Conservation (phyloP, 2,797 vertebrate genomes). For the Danio choprae region DNA sequence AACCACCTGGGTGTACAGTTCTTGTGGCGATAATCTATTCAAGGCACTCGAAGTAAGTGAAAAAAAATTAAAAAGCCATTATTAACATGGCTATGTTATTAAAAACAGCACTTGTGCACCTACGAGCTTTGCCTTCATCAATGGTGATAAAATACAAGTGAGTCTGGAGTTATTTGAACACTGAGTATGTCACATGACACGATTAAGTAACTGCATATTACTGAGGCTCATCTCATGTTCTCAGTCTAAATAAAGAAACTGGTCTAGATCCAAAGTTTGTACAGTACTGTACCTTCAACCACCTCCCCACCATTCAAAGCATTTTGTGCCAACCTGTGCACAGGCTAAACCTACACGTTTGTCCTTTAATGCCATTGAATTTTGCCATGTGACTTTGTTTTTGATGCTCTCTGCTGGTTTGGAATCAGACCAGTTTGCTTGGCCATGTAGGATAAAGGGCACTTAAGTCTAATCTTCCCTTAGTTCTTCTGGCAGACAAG, state of each 20-base stretch:
- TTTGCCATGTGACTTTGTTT: background rate
- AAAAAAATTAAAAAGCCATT: no score
- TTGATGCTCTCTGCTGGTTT: conserved; percentile 4
- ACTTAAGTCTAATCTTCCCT: conserved; percentile 23
- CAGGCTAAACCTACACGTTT: background rate
- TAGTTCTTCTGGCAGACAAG: conserved; percentile 75
- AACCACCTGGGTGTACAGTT: no score
- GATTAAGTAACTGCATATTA: background rate
- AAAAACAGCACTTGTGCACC: no score
- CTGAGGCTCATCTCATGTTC: background rate
- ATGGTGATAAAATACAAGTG: no score
- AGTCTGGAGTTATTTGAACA: no score
- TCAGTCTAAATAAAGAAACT: conserved; percentile 31
- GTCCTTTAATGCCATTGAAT: background rate
- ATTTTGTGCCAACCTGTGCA: no score
- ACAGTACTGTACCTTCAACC: conserved; percentile 2
- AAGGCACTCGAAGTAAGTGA: no score
- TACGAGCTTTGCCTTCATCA: background rate
- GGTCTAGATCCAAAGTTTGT: background rate
- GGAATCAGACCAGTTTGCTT: background rate
- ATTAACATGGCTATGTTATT: no score
- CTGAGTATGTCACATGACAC: no score
- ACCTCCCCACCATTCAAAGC: background rate
- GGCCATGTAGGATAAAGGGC: background rate
- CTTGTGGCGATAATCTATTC: no score